Conservation (phyloP, 1,140 invertebrate genomes). For the Sesamia nonagrioides region DNA sequence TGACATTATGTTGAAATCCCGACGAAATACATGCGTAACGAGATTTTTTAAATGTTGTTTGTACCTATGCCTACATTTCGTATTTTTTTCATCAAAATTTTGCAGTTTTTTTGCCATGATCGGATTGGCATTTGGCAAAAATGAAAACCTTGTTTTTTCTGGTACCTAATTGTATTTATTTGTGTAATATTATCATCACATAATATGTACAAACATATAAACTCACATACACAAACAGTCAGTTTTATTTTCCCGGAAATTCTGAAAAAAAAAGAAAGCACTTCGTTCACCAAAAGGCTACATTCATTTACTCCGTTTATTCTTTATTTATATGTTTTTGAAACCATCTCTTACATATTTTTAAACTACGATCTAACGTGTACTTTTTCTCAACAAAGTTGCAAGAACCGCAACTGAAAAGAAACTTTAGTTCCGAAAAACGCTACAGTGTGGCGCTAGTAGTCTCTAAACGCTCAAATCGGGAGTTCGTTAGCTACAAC, state of each 20-base stretch:
- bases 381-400: constrained; percentile 17
- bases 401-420: constrained; percentile 5
- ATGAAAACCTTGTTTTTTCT: constrained; percentile 13
- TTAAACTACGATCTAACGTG: neutral
- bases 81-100: constrained; percentile 24
- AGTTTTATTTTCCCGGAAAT: neutral
- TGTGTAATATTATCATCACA: neutral
- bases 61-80: constrained; percentile 11
- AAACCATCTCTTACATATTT: neutral
- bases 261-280: neutral
- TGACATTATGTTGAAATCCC: constrained; percentile 49
- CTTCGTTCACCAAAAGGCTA: neutral
- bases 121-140: constrained; percentile 16
- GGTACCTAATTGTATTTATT: constrained; percentile 19
- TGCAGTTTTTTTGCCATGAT: neutral
- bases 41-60: constrained; percentile 44
- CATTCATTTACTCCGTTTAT: neutral
- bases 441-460: constrained; percentile 22
- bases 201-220: no score
- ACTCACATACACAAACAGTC: no score
- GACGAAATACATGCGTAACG: constrained; percentile 39
- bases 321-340: neutral
- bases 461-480: neutral
- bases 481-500: no score
- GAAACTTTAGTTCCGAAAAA: constrained; percentile 29